Evolutionary conservation across 1,140 invertebrate genomes (phyloP).

Genomic region (Homarus americanus): DNA sequence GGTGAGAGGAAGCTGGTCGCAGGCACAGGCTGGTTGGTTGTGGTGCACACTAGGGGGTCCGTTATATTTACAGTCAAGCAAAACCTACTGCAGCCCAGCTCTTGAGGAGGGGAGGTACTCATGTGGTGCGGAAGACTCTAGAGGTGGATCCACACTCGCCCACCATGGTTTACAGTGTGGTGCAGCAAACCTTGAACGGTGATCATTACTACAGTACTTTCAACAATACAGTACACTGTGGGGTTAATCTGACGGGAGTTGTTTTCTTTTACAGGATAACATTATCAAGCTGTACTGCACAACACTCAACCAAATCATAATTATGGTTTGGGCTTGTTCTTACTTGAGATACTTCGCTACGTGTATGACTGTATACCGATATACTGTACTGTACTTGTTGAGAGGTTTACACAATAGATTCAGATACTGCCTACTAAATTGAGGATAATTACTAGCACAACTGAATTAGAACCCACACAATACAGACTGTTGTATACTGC

Average conservation of each 20-base stretch:
- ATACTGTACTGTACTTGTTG: background rate
- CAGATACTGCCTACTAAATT: slow-evolving; percentile 23
- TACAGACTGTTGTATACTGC: slow-evolving; percentile 14
- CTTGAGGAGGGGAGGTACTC: slow-evolving; percentile 8
- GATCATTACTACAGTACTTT: background rate
- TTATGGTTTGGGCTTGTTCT: background rate
- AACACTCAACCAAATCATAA: background rate
- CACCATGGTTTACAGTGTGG: slow-evolving; percentile 3
- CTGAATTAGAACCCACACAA: slow-evolving; percentile 10
- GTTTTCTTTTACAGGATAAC: background rate
- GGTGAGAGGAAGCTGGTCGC: slow-evolving; percentile 8
- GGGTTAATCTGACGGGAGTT: background rate
- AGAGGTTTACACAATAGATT: background rate
- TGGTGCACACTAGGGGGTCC: slow-evolving; percentile 34
- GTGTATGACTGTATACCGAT: slow-evolving; percentile 14
- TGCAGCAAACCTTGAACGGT: background rate
- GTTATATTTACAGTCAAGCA: slow-evolving; percentile 65
- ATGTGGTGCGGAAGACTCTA: background rate
- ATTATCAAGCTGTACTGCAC: background rate
- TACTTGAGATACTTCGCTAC: slow-evolving; percentile 46
- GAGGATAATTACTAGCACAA: background rate
- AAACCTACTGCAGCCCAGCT: slow-evolving; percentile 68
- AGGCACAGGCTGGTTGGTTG: slow-evolving; percentile 45
- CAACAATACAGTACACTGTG: background rate
- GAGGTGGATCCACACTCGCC: background rate